Evolutionary conservation across 1,140 invertebrate genomes (phyloP), one percentile per base, ranked within the genome.

Genomic region (Leptoteleia sp.): DNA sequence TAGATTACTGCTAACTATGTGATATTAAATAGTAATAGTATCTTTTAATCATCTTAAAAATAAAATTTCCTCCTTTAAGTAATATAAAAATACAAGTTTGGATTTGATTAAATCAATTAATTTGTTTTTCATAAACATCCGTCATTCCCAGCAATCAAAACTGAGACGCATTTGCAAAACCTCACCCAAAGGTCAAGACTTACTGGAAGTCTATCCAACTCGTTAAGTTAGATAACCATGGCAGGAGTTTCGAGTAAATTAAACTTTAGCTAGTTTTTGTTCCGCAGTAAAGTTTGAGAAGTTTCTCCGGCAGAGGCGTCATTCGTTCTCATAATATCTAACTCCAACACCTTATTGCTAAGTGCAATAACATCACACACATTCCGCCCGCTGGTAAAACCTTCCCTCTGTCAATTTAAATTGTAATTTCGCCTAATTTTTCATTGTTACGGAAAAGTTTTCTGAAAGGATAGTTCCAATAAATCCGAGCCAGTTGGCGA

Each of bases 251-350:
- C 43, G 43, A 22, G 65, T 70, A 70, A 70, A 70, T 70, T 70
- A 70, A 70, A 70, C 65, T 70, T 59, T 12, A 7, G 25, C 48
- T 50, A 42, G 40, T 70, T 70, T 70, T 70, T 70, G 50, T 70
- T 70, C 43, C 13, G 9, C 11, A 1, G 11, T 12, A 57, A 70
- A 70, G 13, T 59, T 68, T 19, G 8, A 6, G 8, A 68, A 68
- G 25, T 55, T 55, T 9, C 19, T 17, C 15, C 19, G 13, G 22
- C 33, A 12, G 31, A 57, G 16, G 50, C 29, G 42, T 45, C 64
- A 57, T 68, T 55, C 50, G 42, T 68, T 57, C 50, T 68, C 64
- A 57, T 68, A 55, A 55, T 55, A 54, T 55, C 64, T 13, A 55
- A 57, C 64, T 68, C 19, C 33, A 47, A 48, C 50, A 37, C 64